These are phyloP conservation scores for Numida meleagris DNA, from an alignment of 2,113 vertebrate species.

Conservation along the genomic window DNA sequence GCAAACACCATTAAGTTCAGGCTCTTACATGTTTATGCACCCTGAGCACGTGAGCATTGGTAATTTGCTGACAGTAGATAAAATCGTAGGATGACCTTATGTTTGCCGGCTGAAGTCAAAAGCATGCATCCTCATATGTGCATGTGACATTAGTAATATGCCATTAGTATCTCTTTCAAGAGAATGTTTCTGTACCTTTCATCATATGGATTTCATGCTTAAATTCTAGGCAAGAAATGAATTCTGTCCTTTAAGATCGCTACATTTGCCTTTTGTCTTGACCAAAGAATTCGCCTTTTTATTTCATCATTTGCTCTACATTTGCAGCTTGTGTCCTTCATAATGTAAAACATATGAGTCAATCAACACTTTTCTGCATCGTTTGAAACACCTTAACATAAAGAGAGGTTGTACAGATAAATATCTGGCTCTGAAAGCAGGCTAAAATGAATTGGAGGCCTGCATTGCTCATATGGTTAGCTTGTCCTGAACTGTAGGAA, in stretches of 20 bases:
- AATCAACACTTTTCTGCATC: background rate
- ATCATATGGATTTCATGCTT: background rate
- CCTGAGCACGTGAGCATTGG: fast-evolving
- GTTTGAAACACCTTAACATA: background rate
- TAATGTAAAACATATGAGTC: background rate
- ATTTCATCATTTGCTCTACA: fast-evolving
- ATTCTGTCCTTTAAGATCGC: background rate
- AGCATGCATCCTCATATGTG: background rate
- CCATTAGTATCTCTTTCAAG: background rate
- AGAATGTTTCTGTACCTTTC: background rate
- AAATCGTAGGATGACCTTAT: background rate
- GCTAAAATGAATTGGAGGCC: background rate
- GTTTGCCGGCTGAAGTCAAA: background rate
- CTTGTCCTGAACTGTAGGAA: background rate
- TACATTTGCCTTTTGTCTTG: background rate
- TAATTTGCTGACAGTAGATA: background rate
- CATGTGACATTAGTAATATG: background rate
- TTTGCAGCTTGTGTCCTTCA: background rate
- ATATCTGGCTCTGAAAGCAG: background rate
- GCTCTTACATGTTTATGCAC: fast-evolving
- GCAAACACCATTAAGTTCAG: too few species aligned
- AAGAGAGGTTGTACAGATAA: background rate
- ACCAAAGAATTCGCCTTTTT: background rate
- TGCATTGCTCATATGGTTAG: background rate
- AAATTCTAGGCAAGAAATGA: fast-evolving